phyloP scores from a whole-genome alignment of 2,797 vertebrate species.

The Miichthys miiuy region DNA sequence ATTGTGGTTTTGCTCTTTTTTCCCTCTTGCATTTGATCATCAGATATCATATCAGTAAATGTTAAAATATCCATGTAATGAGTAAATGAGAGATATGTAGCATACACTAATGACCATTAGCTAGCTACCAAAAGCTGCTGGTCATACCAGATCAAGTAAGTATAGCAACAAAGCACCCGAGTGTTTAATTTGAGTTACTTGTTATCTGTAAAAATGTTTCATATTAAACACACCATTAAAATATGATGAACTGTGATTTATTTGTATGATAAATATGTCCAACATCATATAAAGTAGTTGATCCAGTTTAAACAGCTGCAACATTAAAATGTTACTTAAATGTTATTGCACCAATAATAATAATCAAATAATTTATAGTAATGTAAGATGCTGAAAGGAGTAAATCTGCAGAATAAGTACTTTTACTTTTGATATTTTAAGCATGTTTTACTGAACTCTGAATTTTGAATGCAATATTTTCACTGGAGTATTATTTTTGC shows the following conservation, averaged over 20 bases:
- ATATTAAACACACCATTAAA: neutral
- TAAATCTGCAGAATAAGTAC: neutral
- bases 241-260: neutral
- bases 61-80: neutral
- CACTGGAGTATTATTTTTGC: no score
- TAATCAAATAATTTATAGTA: neutral
- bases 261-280: neutral
- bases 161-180: neutral
- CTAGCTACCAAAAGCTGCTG: neutral
- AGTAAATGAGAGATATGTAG: no score
- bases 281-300: neutral
- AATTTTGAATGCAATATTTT: neutral
- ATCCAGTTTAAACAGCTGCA: neutral
- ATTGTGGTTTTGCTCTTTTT: neutral
- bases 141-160: conserved; percentile 11
- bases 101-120: neutral
- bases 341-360: neutral
- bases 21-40: neutral
- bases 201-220: neutral
- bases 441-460: neutral
- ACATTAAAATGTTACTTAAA: neutral
- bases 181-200: neutral
- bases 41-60: no score
- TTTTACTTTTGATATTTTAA: conserved; percentile 2
- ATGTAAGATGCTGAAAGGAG: neutral